Base-by-base conservation (phyloP, 2,888 invertebrate species). In the Lithophane ornitopus region DNA sequence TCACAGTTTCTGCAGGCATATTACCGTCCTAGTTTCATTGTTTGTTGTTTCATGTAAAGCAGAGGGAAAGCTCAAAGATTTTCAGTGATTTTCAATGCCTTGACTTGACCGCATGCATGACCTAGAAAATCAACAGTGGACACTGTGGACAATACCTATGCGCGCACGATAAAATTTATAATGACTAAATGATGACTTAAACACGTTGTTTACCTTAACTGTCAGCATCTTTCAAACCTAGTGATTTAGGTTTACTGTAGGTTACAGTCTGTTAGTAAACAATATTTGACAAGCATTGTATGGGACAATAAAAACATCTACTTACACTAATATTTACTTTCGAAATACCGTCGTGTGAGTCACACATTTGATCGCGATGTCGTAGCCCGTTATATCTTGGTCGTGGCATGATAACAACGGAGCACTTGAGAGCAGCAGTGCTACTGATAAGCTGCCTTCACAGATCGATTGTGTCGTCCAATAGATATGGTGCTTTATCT, bases 401-500 rank as follows among this genome's bases (percentile, higher is more conserved):
- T 61, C 41, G 63, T 65, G 26, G 41, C 41, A 26, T 72, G 85
- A 83, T 87, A 82, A 80, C 78, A n/a, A 41, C 69, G 76, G 67
- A 85, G 86, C 90, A 92, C 91, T 91, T 88, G 87, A 92, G 86
- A 84, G 84, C 80, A 79, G 46, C 70, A 72, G 69, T 61, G 73
- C 56, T 12, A 56, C 85, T 89, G 93, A 93, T 94, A 94, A 92
- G 86, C 85, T 66, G 59, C 62, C 74, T 78, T 83, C 88, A 85
- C 87, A 85, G 88, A 93, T 93, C 90, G 91, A 92, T 93, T 91
- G 87, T 86, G 85, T 86, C 86, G 84, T 84, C 85, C 87, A 83
- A 86, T 87, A 84, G 91, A 92, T 93, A 93, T 90, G 88, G 84
- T 74, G 83, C 41, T 88, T 93, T 94, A 95, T 95, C 95, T 92